phyloP scores from a whole-genome alignment of 2,888 invertebrate genomes.

The Luffia ferchaultella region DNA sequence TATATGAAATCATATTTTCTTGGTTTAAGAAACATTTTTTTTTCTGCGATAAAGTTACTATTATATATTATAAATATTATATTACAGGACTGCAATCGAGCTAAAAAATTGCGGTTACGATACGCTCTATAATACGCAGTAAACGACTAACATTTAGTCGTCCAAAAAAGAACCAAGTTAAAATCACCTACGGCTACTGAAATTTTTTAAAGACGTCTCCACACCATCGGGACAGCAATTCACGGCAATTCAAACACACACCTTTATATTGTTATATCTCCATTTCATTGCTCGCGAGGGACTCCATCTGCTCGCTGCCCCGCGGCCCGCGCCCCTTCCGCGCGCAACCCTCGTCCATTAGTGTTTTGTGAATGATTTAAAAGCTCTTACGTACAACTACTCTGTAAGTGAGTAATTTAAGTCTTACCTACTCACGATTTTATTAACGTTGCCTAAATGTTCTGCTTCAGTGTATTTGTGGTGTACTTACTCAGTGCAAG shows the following conservation, averaged over 20 bases:
- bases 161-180: too few relatives aligned
- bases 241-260: constrained; percentile 48
- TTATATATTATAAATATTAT: too few relatives aligned
- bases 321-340: constrained; percentile 27
- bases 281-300: constrained; percentile 59
- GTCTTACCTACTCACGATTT: constrained; percentile 57
- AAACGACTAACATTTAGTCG: too few relatives aligned
- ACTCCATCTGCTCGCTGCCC: constrained; percentile 45
- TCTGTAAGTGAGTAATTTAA: constrained; percentile 67
- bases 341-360: constrained; percentile 57
- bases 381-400: constrained; percentile 68
- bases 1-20: too few relatives aligned
- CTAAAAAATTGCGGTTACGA: too few relatives aligned
- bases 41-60: too few relatives aligned
- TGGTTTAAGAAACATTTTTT: too few relatives aligned
- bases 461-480: neutral
- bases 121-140: too few relatives aligned
- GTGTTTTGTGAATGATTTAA: constrained; percentile 68
- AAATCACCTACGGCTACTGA: too few relatives aligned
- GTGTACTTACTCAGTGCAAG: neutral
- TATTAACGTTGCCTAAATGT: constrained; percentile 64
- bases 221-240: constrained; percentile 32
- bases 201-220: neutral
- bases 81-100: too few relatives aligned
- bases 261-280: constrained; percentile 61